phyloP scores from a whole-genome alignment of 2,797 vertebrate species.

The Hapalemur alaotrensis region DNA sequence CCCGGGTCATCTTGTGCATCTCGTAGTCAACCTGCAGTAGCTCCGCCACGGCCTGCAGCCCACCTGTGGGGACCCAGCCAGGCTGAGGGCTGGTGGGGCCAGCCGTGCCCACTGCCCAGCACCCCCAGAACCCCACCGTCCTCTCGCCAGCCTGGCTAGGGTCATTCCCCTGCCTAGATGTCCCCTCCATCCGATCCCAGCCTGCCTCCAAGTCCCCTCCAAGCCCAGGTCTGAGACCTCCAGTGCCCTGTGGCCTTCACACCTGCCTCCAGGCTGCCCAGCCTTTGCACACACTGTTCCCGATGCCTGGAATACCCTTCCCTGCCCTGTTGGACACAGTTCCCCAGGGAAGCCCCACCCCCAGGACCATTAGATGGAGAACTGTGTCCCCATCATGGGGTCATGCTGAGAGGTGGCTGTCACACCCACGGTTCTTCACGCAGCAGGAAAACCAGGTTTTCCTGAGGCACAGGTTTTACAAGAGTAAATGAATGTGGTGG shows the following conservation, averaged over 20 bases:
- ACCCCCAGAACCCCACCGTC: too few species aligned
- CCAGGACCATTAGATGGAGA: background rate
- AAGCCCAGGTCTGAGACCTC: background rate
- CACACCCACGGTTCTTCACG: background rate
- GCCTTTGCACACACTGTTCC: background rate
- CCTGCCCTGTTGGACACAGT: background rate
- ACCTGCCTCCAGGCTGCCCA: background rate
- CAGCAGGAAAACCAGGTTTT: background rate
- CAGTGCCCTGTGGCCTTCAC: background rate
- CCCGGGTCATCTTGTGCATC: conserved; percentile 92
- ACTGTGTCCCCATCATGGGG: background rate
- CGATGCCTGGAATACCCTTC: background rate
- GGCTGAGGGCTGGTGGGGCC: accelerated
- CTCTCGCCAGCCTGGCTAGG: background rate
- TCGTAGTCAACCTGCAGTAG: conserved; percentile 95
- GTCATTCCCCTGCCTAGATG: accelerated
- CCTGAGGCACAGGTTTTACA: too few species aligned
- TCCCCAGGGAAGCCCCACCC: background rate
- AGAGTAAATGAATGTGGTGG: background rate
- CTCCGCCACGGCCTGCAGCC: conserved; percentile 95
- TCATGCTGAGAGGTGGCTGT: background rate
- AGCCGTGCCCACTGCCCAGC: background rate
- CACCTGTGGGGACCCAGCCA: conserved; percentile 83
- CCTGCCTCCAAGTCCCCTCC: background rate
- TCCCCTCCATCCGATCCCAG: too few species aligned